These are phyloP conservation scores for Ectobius pallidus DNA, from an alignment of 2,888 invertebrate genomes.

Conservation along the genomic window DNA sequence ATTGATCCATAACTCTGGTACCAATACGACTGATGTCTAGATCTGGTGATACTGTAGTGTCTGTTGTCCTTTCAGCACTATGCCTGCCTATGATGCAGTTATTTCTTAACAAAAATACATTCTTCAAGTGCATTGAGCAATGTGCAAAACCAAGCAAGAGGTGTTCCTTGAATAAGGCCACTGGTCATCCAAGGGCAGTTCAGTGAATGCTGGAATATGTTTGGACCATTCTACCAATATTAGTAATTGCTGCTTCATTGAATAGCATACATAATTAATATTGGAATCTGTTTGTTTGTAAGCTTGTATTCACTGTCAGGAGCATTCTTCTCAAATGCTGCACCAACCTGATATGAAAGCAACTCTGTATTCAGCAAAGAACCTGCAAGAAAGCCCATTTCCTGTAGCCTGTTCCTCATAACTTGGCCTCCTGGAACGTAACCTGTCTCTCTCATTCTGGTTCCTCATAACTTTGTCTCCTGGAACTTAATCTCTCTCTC, in stretches of 20 bases:
- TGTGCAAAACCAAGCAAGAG: conserved; percentile 91
- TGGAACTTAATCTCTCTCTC: too few relatives aligned
- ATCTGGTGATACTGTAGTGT: conserved; percentile 58
- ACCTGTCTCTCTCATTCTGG: conserved; percentile 97
- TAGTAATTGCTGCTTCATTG: conserved; percentile 96
- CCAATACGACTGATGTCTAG: conserved; percentile 93
- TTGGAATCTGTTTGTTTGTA: conserved; percentile 84
- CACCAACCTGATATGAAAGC: conserved; percentile 88
- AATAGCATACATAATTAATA: conserved; percentile 95
- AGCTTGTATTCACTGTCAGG: conserved; percentile 71
- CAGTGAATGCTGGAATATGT: conserved; percentile 95
- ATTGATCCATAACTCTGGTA: conserved; percentile 92
- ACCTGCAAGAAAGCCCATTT: conserved; percentile 82
- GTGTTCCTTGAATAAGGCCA: conserved; percentile 92
- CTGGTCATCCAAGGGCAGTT: conserved; percentile 95
- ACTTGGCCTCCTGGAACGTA: conserved; percentile 90
- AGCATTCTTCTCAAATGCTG: conserved; percentile 61
- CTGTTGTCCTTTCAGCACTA: conserved; percentile 69
- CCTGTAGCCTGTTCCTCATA: conserved; percentile 84
- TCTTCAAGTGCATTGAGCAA: conserved; percentile 89
- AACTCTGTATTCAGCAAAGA: conserved; percentile 92
- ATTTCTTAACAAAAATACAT: conserved; percentile 92
- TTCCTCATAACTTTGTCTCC: too few relatives aligned
- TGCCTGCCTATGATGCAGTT: conserved; percentile 95
- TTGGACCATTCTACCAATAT: conserved; percentile 99